These are phyloP conservation scores for Sparus aurata DNA, from an alignment of 2,797 vertebrate genomes.

Conservation along the genomic window DNA sequence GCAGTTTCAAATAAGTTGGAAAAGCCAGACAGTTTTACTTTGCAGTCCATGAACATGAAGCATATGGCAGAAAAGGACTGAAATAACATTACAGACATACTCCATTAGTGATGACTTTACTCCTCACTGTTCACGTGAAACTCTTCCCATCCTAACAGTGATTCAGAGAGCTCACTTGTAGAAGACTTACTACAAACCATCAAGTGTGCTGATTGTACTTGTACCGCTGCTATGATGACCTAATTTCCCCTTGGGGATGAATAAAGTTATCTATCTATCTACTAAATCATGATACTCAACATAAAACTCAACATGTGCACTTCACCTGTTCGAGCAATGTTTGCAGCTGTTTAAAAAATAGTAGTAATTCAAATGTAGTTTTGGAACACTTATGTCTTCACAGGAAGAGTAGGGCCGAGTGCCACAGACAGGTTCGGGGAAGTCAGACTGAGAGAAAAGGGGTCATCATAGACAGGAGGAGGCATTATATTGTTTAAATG, in stretches of 20 bases:
- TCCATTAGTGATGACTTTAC: conserved; percentile 42
- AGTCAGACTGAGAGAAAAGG: background rate
- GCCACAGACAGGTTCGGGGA: background rate
- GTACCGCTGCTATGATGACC: no score
- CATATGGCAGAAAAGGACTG: conserved; percentile 26
- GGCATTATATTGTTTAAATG: no score
- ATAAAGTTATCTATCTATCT: no score
- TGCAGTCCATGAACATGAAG: conserved; percentile 28
- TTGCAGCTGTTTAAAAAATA: background rate
- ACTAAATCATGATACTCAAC: background rate
- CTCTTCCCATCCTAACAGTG: conserved; percentile 13
- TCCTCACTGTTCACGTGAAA: conserved; percentile 4
- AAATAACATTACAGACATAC: conserved; percentile 31
- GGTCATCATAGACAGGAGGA: background rate
- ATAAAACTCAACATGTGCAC: background rate
- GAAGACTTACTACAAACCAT: background rate
- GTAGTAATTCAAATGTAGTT: background rate
- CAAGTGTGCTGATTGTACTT: background rate
- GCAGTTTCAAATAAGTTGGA: conserved; percentile 34
- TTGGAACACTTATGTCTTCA: no score
- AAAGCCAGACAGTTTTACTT: conserved; percentile 27
- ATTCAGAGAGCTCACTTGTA: background rate
- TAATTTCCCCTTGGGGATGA: no score
- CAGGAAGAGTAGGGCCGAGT: background rate
- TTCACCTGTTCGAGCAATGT: no score